Evolutionary conservation across 2,888 invertebrate species (phyloP).

Genomic region (Agrochola litura): DNA sequence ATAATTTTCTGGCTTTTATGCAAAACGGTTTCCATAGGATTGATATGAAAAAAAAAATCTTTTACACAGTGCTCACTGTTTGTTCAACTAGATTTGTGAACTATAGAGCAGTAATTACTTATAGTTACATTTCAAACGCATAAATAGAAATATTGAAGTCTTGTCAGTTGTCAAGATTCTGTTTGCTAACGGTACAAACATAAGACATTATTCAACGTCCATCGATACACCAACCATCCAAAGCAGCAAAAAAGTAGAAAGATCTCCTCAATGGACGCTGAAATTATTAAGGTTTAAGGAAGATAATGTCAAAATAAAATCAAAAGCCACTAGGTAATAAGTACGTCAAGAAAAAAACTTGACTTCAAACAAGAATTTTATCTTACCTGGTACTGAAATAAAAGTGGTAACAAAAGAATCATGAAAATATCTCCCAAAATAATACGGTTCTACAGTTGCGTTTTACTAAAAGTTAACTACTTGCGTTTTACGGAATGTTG

Average conservation of each 20-base stretch:
- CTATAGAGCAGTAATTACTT: too few relatives aligned
- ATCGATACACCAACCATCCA: conserved; percentile 5
- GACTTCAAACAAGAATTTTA: neutral
- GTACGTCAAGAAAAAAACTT: neutral
- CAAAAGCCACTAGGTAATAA: neutral
- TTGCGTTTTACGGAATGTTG: neutral
- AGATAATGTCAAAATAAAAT: neutral
- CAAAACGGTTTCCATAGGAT: neutral
- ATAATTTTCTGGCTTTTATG: neutral
- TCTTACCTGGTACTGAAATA: conserved; percentile 22
- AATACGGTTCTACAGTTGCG: neutral
- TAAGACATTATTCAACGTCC: neutral
- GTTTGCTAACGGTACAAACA: neutral
- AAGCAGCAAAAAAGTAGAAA: conserved; percentile 18
- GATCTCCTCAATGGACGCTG: neutral
- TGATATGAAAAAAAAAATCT: too few relatives aligned
- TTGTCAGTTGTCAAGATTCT: conserved; percentile 1
- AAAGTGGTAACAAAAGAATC: neutral
- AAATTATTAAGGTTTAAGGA: neutral
- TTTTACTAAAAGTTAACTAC: neutral
- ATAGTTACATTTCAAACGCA: too few relatives aligned
- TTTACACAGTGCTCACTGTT: too few relatives aligned
- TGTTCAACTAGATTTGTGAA: too few relatives aligned
- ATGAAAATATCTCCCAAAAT: neutral
- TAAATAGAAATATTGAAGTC: neutral